Percentiles rank a stretch among this genome's conserved stretches.
Conservation (phyloP, 2,797 vertebrate species). For the Sternotherus odoratus region DNA sequence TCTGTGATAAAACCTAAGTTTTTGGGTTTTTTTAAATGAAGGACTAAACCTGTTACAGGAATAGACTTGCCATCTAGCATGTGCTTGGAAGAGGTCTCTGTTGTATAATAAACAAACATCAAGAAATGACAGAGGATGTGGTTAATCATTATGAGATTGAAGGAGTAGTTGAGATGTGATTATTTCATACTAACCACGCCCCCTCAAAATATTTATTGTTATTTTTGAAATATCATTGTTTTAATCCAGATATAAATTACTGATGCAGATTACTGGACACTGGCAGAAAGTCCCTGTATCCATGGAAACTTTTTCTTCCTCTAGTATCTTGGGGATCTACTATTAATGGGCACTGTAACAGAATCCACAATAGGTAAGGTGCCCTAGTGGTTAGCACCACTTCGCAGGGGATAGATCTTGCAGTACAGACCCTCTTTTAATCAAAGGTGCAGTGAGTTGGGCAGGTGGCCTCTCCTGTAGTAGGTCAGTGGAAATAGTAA, state of each 20-base stretch:
- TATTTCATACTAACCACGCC: slow-evolving; percentile 55
- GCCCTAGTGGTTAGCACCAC: background rate
- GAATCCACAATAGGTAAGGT: background rate
- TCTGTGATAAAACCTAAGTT: background rate
- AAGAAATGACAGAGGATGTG: slow-evolving; percentile 47
- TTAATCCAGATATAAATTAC: slow-evolving; percentile 57
- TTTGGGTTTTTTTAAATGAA: background rate
- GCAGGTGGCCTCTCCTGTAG: background rate
- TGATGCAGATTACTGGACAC: background rate
- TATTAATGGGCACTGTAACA: background rate
- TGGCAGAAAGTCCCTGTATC: background rate
- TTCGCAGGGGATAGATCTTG: background rate
- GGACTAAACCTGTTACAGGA: background rate
- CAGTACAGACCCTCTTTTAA: background rate
- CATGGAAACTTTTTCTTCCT: background rate
- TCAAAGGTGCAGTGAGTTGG: background rate
- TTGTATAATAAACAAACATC: slow-evolving; percentile 47
- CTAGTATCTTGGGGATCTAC: background rate
- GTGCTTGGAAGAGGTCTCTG: background rate
- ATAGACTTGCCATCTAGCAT: background rate
- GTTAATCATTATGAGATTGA: slow-evolving; percentile 33
- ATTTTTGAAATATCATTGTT: slow-evolving; percentile 47
- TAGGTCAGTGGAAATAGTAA: background rate
- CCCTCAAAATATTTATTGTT: slow-evolving; percentile 16
- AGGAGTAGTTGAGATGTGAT: slow-evolving; percentile 34